phyloP scores from a whole-genome alignment of 2,113 vertebrate genomes.

The Hypocryptadius cinnamomeus region DNA sequence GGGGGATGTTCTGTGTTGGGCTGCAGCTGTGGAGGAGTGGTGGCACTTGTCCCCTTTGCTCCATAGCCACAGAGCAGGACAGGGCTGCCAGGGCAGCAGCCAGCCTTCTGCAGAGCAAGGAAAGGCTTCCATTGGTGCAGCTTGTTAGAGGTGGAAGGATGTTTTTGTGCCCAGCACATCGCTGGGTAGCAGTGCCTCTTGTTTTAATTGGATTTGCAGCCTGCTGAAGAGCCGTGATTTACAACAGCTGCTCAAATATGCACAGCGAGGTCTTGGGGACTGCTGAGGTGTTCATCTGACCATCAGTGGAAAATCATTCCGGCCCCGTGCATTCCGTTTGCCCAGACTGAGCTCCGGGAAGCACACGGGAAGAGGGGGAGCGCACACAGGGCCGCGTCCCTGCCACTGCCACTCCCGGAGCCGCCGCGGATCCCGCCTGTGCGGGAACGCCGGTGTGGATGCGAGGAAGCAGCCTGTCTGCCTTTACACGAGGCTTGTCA shows the following conservation, averaged over 20 bases:
- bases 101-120: neutral
- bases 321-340: accelerated
- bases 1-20: neutral
- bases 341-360: neutral
- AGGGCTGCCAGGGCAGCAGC: neutral
- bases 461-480: neutral
- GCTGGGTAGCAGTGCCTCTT: neutral
- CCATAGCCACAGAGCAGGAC: neutral
- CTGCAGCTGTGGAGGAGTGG: neutral
- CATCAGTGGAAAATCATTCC: neutral
- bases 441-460: accelerated
- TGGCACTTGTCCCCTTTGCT: neutral
- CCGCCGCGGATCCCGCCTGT: accelerated
- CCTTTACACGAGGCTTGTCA: neutral
- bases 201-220: conserved; percentile 12
- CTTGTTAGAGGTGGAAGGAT: neutral
- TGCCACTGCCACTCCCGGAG: neutral
- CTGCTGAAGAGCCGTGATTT: neutral
- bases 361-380: neutral
- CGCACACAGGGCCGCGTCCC: accelerated
- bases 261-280: neutral
- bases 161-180: neutral
- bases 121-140: neutral
- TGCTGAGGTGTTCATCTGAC: neutral
- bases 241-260: neutral